These are phyloP conservation scores for Neomorphus geoffroyi DNA, from an alignment of 2,797 vertebrate species.

Conservation along the genomic window DNA sequence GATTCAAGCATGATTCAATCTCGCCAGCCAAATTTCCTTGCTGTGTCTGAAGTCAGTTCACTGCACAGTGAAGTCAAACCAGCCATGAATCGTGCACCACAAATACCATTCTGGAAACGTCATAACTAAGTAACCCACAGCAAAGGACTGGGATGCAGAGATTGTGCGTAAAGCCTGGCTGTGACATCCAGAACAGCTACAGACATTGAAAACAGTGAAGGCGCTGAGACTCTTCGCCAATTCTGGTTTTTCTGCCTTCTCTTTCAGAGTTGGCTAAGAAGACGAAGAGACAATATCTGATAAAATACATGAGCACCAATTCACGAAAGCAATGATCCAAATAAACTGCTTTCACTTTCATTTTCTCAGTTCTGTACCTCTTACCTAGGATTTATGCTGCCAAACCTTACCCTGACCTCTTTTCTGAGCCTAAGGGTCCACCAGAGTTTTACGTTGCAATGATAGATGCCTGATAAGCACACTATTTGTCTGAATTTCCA, in stretches of 20 bases:
- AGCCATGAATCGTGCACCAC: constrained; percentile 1
- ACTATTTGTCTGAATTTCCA: not conserved
- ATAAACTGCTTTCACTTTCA: not conserved
- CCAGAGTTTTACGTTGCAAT: not conserved
- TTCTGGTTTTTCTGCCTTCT: not conserved
- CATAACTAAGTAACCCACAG: constrained; percentile 46
- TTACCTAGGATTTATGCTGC: not conserved
- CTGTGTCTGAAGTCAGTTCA: constrained; percentile 23
- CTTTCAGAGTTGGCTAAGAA: constrained; percentile 6
- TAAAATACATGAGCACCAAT: not conserved
- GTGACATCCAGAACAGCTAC: constrained; percentile 28
- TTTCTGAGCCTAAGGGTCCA: not conserved
- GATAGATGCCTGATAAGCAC: not conserved
- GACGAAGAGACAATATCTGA: not conserved
- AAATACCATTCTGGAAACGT: constrained; percentile 64
- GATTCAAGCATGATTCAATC: constrained; percentile 30
- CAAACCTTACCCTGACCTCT: not conserved
- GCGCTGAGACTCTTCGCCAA: not conserved
- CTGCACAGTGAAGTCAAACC: constrained; percentile 42
- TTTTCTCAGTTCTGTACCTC: not conserved
- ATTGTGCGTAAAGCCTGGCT: constrained; percentile 9
- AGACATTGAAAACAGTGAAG: not conserved
- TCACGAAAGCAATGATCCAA: not conserved
- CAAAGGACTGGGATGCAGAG: constrained; percentile 25
- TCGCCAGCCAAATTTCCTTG: not conserved